Percentiles rank a stretch among this genome's conserved stretches.
phyloP scores from a whole-genome alignment of 2,797 vertebrate genomes.

The Ctenopoma kingsleyae region DNA sequence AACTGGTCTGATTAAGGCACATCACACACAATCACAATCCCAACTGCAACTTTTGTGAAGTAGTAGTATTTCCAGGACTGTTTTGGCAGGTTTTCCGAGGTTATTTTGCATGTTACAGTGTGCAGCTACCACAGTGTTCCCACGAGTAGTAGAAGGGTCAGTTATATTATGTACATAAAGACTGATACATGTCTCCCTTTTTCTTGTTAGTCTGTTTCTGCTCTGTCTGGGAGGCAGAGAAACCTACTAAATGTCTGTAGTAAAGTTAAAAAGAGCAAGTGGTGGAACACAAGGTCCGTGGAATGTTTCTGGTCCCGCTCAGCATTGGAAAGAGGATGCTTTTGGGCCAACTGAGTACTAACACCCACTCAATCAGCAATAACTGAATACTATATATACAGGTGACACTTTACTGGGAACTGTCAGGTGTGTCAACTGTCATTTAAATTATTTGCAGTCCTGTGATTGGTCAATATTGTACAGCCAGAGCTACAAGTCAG shows the following conservation, averaged over 20 bases:
- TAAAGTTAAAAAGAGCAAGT: slow-evolving; percentile 35
- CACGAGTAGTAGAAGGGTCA: slow-evolving; percentile 30
- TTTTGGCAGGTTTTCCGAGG: slow-evolving; percentile 48
- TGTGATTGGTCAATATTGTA: slow-evolving; percentile 19
- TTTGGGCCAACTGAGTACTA: slow-evolving; percentile 9
- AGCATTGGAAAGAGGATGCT: slow-evolving; percentile 19
- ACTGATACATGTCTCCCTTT: slow-evolving; percentile 78
- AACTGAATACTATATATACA: slow-evolving; percentile 36
- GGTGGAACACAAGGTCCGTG: slow-evolving; percentile 16
- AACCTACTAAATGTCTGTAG: slow-evolving; percentile 31
- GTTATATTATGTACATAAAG: slow-evolving; percentile 57
- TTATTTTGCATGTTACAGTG: slow-evolving; percentile 70
- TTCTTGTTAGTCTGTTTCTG: slow-evolving; percentile 67
- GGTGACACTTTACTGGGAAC: slow-evolving; percentile 34
- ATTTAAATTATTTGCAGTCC: slow-evolving; percentile 39
- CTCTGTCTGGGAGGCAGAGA: slow-evolving; percentile 65
- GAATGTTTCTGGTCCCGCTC: slow-evolving; percentile 18
- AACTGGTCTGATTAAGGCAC: slow-evolving; percentile 71
- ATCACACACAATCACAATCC: slow-evolving; percentile 31
- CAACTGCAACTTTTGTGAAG: slow-evolving; percentile 38
- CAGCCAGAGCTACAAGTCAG: slow-evolving; percentile 7
- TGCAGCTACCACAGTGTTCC: slow-evolving; percentile 58
- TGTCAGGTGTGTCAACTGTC: slow-evolving; percentile 48
- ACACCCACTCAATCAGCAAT: slow-evolving; percentile 23
- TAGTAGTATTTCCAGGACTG: slow-evolving; percentile 41